These are phyloP conservation scores for Pelosia muscerda DNA, from an alignment of 2,888 invertebrate genomes.

Conservation along the genomic window DNA sequence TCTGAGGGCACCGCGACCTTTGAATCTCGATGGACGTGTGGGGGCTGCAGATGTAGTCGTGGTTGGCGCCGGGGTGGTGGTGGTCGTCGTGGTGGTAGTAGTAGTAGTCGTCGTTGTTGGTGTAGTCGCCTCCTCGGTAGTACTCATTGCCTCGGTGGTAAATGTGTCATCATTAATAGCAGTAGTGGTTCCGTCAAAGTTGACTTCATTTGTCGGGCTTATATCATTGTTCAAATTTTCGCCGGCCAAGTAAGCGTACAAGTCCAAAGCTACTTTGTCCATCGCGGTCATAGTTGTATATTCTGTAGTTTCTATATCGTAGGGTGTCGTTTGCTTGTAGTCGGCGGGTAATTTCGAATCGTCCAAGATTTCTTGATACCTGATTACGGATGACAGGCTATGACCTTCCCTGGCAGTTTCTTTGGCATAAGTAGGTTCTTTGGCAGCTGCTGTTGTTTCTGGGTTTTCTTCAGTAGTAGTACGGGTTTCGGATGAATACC, in stretches of 20 bases:
- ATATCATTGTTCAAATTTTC: conserved; percentile 88
- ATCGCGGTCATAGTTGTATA: conserved; percentile 90
- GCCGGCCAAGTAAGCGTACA: conserved; percentile 92
- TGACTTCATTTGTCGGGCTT: conserved; percentile 69
- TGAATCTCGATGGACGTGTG: conserved; percentile 81
- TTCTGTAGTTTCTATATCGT: conserved; percentile 85
- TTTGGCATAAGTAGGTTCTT: conserved; percentile 68
- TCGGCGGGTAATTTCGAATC: conserved; percentile 79
- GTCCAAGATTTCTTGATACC: conserved; percentile 77
- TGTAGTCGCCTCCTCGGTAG: conserved; percentile 83
- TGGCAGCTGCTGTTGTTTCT: conserved; percentile 69
- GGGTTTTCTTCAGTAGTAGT: conserved; percentile 86
- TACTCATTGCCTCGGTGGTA: conserved; percentile 80
- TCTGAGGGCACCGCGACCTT: conserved; percentile 76
- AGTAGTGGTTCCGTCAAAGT: conserved; percentile 75
- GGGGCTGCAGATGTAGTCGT: conserved; percentile 78
- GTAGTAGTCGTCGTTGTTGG: conserved; percentile 87
- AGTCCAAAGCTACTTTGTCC: conserved; percentile 94
- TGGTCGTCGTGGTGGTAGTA: conserved; percentile 85
- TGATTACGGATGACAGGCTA: conserved; percentile 73
- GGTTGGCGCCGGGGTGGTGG: conserved; percentile 80
- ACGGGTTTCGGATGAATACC: conserved; percentile 82
- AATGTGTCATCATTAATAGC: conserved; percentile 67
- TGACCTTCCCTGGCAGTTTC: conserved; percentile 75
- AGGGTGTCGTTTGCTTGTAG: conserved; percentile 76